Conservation (phyloP, 92 coral and sea anemone species). For the Heteractis magnifica region DNA sequence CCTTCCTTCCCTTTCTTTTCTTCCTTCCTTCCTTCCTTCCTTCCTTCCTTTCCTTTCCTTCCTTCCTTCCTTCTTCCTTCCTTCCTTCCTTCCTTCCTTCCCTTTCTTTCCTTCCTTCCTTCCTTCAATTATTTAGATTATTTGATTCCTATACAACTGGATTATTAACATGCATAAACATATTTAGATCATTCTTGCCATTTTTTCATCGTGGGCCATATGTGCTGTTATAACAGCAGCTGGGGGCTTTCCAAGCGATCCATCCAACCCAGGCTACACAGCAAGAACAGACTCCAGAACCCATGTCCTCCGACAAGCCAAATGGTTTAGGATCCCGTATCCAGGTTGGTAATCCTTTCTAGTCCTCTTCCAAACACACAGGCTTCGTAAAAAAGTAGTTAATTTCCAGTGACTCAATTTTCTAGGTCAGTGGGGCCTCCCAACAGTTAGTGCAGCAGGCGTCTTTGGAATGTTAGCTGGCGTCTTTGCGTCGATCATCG, state of each 20-base stretch:
- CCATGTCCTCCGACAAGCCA: slow-evolving; percentile 56
- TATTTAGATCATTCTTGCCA: slow-evolving; percentile 71
- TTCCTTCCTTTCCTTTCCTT: too few relatives aligned
- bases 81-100: too few relatives aligned
- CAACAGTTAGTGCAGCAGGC: slow-evolving; percentile 89
- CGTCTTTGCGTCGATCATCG: slow-evolving; percentile 81
- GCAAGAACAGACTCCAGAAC: slow-evolving; percentile 81
- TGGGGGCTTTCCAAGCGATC: slow-evolving; percentile 67
- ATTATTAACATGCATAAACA: too few relatives aligned
- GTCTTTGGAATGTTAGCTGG: slow-evolving; percentile 98
- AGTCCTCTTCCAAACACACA: neutral
- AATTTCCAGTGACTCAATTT: neutral
- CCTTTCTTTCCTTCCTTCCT: too few relatives aligned
- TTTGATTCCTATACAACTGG: too few relatives aligned
- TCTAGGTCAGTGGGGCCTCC: slow-evolving; percentile 93
- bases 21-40: too few relatives aligned
- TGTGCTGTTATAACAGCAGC: slow-evolving; percentile 82
- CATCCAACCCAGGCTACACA: slow-evolving; percentile 50
- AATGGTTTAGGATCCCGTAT: slow-evolving; percentile 89
- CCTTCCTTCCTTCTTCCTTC: too few relatives aligned
- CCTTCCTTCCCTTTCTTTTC: too few relatives aligned
- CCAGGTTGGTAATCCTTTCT: slow-evolving; percentile 58
- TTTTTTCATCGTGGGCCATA: slow-evolving; percentile 68
- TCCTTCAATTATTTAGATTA: too few relatives aligned
- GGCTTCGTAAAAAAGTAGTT: neutral